phyloP scores from a whole-genome alignment of 2,888 invertebrate species.

The Caenorhabditis afra region DNA sequence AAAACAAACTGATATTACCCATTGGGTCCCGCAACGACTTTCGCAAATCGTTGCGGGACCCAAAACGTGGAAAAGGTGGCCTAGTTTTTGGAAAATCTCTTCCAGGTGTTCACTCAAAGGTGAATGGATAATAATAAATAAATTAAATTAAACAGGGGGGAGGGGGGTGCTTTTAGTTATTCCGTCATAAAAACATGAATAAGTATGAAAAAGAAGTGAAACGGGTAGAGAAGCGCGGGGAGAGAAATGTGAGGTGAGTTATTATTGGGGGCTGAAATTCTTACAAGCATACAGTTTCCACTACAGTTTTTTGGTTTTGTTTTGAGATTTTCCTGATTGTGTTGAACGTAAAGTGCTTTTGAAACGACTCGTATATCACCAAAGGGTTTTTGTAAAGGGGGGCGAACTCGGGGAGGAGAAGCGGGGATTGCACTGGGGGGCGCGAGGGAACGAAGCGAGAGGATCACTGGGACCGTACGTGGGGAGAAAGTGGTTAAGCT shows the following conservation, averaged over 20 bases:
- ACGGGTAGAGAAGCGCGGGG: background rate
- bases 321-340: constrained; percentile 26
- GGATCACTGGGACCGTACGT: constrained; percentile 18
- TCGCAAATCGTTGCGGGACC: no score
- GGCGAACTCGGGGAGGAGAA: constrained; percentile 12
- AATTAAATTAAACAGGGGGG: no score
- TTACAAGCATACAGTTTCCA: constrained; percentile 51
- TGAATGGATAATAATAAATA: no score
- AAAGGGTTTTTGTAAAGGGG: constrained; percentile 15
- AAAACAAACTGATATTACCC: no score
- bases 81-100: no score
- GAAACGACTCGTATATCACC: constrained; percentile 37
- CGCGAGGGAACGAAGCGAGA: constrained; percentile 11
- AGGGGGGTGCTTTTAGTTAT: constrained; percentile 4
- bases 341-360: no score
- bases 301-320: constrained; percentile 18
- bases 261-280: constrained; percentile 5
- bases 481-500: constrained; percentile 31
- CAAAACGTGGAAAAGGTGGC: no score
- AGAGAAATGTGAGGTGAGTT: constrained; percentile 46
- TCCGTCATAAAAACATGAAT: constrained; percentile 54
- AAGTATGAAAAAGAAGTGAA: constrained; percentile 22
- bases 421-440: constrained; percentile 36
- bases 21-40: no score
- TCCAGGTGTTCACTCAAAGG: no score